Conservation (phyloP, 2,888 invertebrate genomes). For the Volucella inanis region DNA sequence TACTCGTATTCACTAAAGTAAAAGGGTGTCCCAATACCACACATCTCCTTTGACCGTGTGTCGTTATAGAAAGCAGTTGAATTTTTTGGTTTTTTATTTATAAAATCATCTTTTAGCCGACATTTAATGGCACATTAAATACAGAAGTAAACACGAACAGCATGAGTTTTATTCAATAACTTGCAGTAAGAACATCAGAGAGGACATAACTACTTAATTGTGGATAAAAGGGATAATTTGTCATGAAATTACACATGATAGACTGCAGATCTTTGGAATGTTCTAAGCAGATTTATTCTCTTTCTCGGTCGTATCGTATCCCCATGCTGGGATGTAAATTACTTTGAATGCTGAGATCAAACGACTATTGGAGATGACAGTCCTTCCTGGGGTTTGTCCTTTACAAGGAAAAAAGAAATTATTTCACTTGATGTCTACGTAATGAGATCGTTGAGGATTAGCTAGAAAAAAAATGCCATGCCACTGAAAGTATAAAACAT, state of each 20-base stretch:
- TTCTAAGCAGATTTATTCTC: conserved; percentile 31
- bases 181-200: conserved; percentile 10
- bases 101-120: conserved; percentile 56
- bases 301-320: too few species aligned
- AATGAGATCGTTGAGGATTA: too few species aligned
- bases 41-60: not conserved
- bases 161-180: conserved; percentile 34
- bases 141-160: conserved; percentile 35
- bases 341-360: too few species aligned
- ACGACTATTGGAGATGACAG: too few species aligned
- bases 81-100: conserved; percentile 6
- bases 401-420: too few species aligned
- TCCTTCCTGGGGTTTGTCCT: too few species aligned
- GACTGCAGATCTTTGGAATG: conserved; percentile 35
- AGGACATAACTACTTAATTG: not conserved
- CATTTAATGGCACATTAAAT: conserved; percentile 49
- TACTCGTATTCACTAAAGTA: not conserved
- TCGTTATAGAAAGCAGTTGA: not conserved
- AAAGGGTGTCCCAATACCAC: not conserved
- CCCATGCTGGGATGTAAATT: too few species aligned
- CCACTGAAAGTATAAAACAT: too few species aligned
- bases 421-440: too few species aligned
- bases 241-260: conserved; percentile 59
- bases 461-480: too few species aligned
- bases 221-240: not conserved